A percentile compares a stretch with the other conserved stretches of the same genome.
These are phyloP conservation scores for Zygogramma bicolorata DNA, from an alignment of 2,888 invertebrate species.

Conservation along the genomic window DNA sequence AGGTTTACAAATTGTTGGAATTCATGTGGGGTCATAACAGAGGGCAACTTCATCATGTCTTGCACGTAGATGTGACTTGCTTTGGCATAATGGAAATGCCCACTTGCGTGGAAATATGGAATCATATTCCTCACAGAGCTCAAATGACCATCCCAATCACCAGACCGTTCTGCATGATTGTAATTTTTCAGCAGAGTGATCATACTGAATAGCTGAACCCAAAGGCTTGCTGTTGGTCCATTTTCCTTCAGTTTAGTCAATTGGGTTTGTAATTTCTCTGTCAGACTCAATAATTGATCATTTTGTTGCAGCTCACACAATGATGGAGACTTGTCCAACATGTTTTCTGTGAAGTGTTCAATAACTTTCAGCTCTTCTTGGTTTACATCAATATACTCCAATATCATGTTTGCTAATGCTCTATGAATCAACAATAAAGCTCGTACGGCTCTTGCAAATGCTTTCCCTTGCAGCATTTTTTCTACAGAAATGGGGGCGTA, in stretches of 20 bases:
- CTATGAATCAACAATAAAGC: constrained; percentile 7
- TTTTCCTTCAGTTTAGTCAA: too few relatives aligned
- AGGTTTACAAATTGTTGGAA: constrained; percentile 17
- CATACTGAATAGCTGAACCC: too few relatives aligned
- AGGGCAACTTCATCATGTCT: constrained; percentile 16
- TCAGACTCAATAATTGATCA: too few relatives aligned
- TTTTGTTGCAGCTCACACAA: constrained; percentile 16
- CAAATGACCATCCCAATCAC: constrained; percentile 9
- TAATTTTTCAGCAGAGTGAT: constrained; percentile 1
- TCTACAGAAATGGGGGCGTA: constrained; percentile 14
- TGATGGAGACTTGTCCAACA: constrained; percentile 6
- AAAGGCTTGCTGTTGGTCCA: constrained; percentile 18
- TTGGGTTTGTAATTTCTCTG: too few relatives aligned
- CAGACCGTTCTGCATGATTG: constrained; percentile 3
- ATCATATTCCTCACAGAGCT: constrained; percentile 13
- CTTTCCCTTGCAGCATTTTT: constrained; percentile 18
- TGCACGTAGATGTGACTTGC: constrained; percentile 11
- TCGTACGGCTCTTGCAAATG: constrained; percentile 12
- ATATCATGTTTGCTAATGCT: constrained; percentile 10
- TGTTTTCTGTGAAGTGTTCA: constrained; percentile 1
- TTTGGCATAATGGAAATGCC: constrained; percentile 20
- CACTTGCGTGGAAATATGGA: constrained; percentile 21
- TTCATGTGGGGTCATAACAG: constrained; percentile 13
- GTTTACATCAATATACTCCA: not conserved
- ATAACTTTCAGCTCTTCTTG: constrained; percentile 16